Evolutionary conservation across 2,888 invertebrate genomes (phyloP), one percentile per base, ranked within the genome.

Genomic region (Sarcophaga subvicina): DNA sequence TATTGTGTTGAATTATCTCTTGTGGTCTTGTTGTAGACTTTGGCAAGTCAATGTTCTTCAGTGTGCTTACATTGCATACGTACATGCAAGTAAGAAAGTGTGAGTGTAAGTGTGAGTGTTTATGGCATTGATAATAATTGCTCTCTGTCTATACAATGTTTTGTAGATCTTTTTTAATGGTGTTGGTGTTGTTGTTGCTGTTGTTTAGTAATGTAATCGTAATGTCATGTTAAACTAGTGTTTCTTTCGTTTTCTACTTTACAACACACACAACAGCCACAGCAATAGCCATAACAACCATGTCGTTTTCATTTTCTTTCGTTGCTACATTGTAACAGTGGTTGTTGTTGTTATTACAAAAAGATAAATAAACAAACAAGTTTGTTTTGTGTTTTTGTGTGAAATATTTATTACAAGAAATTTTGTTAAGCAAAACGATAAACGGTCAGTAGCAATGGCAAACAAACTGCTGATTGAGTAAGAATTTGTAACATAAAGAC

Each of bases 191-290:
- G 54, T 54, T 54, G 12, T 14, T 17, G 14, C 1, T 54, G 14
- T 17, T 54, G 37, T 54, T 54, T 54, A 14, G 12, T 17, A 54
- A 14, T 54, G 71, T 59, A 60, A 37, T 73, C 67, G 62, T 47
- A 69, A 69, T 85, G 78, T 80, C 78, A 78, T 78, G 85, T 85
- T 69, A 66, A 80, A 76, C 73, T 63, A 67, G 20, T 73, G 25
- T 63, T 20, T 54, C 54, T 73, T 45, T 73, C 37, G 63, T 72
- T 72, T 71, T 67, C 12, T 67, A 17, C 62, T 14, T 14, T 54
- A 54, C 12, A 54, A 37, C 37, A 37, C 37, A 37, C 37, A 37
- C 37, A 37, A 27, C 27, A 27, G 4, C 6, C 8, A 37, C 37
- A 37, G 37, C 37, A 37, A 10, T 10, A 10, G 37, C 37, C 37